Evolutionary conservation across 2,113 vertebrate genomes (phyloP).

Genomic region (Leucopsar rothschildi): DNA sequence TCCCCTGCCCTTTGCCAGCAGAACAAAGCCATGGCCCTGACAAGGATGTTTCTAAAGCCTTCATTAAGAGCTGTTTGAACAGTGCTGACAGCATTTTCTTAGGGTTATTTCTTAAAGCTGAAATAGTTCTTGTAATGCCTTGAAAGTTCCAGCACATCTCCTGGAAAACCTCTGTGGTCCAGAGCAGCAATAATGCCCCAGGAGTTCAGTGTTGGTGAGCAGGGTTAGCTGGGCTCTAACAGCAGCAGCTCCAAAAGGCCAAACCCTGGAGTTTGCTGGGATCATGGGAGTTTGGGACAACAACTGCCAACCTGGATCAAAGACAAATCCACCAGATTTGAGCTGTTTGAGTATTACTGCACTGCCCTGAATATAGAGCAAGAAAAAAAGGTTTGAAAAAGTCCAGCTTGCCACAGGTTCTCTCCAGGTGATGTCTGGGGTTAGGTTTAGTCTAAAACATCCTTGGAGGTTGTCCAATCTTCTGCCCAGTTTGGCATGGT

Average conservation of each 20-base stretch:
- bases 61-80: background rate
- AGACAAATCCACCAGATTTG: background rate
- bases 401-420: background rate
- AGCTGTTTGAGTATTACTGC: background rate
- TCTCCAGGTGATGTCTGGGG: background rate
- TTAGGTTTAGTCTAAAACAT: background rate
- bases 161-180: background rate
- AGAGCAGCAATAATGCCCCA: background rate
- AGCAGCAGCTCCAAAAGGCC: background rate
- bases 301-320: constrained; percentile 15
- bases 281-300: background rate
- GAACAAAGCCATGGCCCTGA: background rate
- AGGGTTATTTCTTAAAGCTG: background rate
- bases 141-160: background rate
- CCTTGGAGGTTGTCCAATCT: background rate
- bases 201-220: background rate
- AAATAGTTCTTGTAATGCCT: background rate
- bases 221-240: background rate
- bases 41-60: background rate
- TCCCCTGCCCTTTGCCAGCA: background rate
- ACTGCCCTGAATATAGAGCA: background rate
- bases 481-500: background rate
- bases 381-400: background rate
- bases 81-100: background rate
- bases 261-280: background rate